Conservation (phyloP, 2,113 vertebrate species). For the Macroglossus sobrinus region DNA sequence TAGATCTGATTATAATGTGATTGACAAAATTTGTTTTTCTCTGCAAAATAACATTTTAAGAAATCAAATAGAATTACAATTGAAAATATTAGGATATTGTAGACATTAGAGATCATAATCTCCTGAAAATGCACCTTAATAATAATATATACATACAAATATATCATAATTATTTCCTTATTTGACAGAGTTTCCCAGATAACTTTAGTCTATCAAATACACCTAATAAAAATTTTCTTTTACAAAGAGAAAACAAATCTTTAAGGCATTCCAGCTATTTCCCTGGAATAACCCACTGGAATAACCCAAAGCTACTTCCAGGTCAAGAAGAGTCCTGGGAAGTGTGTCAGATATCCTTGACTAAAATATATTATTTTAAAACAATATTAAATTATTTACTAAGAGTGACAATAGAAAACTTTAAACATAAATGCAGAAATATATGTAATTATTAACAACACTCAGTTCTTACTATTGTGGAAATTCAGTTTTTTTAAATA, state of each 20-base stretch:
- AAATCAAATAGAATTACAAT: neutral
- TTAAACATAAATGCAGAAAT: too few species aligned
- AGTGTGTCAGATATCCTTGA: neutral
- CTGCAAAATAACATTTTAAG: neutral
- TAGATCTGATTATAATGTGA: neutral
- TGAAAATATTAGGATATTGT: neutral
- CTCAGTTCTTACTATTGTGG: too few species aligned
- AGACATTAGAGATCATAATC: too few species aligned
- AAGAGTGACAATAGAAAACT: too few species aligned
- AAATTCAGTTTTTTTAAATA: neutral
- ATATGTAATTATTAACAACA: too few species aligned
- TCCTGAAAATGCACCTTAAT: too few species aligned
- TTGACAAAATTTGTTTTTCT: neutral
- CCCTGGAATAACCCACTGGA: neutral
- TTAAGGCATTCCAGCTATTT: neutral
- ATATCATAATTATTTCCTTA: neutral
- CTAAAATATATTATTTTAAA: neutral
- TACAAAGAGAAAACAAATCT: neutral
- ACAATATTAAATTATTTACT: too few species aligned
- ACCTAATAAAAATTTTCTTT: neutral
- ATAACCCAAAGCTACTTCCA: neutral
- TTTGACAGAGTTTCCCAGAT: neutral
- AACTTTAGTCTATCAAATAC: neutral
- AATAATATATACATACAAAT: too few species aligned
- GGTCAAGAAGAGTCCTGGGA: neutral